Evolutionary conservation across 2,888 invertebrate genomes (phyloP), one percentile per base, ranked within the genome.

Genomic region (Chrysolina haemoptera): DNA sequence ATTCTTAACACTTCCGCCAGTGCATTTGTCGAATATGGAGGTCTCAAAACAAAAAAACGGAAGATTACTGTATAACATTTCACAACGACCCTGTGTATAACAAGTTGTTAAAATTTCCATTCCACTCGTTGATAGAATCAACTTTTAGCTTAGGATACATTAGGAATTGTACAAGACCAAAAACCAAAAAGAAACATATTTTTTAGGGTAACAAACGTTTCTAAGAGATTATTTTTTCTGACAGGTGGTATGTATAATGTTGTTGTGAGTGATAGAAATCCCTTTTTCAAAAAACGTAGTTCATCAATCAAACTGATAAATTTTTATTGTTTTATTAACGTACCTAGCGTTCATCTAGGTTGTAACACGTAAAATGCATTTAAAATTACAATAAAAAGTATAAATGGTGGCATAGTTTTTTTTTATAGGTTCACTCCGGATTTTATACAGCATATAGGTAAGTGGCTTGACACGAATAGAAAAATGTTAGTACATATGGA

Each of bases 91-190:
- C 48, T 48, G 62, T 62, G 22, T 62, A 22, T 68, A 22, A 12
- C 8, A 16, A 16, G 62, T 69, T 62, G 68, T 46, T 69, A 22
- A 46, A 69, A 35, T 62, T 62, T 70, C 62, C 53, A 62, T 70
- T 65, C 46, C 73, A 73, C 65, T 74, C 62, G 68, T 67, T 74
- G 64, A 74, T 53, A 55, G 40, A 35, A 63, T 50, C 65, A 48
- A 71, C 35, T 48, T 64, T 65, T 75, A 71, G 66, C 50, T 71
- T 67, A 67, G 71, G 35, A 62, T 71, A 48, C n/a, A 59, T 59
- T 71, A 74, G 71, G 75, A 71, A 71, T 75, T 75, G 71, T 66
- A 62, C 71, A 68, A 75, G 75, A 75, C 75, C 75, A 75, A 73
- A 69, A 68, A 74, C 20, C 46, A 27, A 67, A 65, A 65, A 48